These are phyloP conservation scores for Onychomys arenicola DNA, from an alignment of 2,797 vertebrate genomes.

Conservation along the genomic window DNA sequence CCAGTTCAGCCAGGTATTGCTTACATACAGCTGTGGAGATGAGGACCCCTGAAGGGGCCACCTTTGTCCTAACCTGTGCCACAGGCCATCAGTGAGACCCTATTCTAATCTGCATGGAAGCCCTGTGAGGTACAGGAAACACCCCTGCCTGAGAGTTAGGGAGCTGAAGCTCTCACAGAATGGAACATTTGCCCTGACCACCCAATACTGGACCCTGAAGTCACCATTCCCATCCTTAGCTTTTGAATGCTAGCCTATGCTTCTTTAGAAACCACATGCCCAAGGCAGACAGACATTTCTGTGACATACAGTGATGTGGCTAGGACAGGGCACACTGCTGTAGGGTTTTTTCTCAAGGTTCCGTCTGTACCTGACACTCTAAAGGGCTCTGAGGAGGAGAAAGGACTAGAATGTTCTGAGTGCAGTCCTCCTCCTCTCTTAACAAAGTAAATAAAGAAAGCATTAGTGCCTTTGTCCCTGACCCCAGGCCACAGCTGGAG, in stretches of 20 bases:
- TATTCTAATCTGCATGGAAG: neutral
- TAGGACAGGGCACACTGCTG: neutral
- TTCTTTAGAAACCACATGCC: neutral
- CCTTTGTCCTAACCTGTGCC: neutral
- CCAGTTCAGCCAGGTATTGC: neutral
- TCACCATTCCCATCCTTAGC: neutral
- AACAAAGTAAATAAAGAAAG: neutral
- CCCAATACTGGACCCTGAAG: neutral
- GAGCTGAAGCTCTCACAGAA: neutral
- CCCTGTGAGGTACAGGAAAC: too few relatives aligned
- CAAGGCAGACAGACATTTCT: neutral
- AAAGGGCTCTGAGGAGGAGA: neutral
- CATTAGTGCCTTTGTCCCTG: conserved; percentile 23
- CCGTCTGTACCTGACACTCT: neutral
- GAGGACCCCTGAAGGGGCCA: neutral
- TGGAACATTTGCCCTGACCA: neutral
- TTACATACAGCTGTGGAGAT: neutral
- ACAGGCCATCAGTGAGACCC: accelerated
- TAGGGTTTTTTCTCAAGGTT: neutral
- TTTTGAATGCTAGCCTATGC: neutral
- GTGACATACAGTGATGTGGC: neutral
- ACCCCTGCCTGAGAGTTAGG: neutral
- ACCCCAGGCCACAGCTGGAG: conserved; percentile 51
- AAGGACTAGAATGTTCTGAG: neutral
- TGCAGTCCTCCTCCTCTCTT: neutral